Percentiles rank a stretch among this genome's conserved stretches.
phyloP scores from a whole-genome alignment of 2,888 invertebrate species.

The Ellobium chinense region DNA sequence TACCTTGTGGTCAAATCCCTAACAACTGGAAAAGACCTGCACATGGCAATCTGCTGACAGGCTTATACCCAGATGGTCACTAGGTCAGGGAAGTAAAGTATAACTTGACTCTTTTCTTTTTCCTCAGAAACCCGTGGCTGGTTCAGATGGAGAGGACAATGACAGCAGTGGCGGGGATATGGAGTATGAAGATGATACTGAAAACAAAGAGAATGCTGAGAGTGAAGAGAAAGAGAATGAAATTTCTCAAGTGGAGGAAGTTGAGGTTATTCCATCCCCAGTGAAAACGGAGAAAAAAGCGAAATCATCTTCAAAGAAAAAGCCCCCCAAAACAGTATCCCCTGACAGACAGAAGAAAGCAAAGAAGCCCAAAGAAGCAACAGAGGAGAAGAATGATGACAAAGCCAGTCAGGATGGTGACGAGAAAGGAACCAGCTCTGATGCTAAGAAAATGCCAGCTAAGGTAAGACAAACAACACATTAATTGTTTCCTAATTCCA shows the following conservation, averaged over 20 bases:
- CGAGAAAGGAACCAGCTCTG: conserved; percentile 11
- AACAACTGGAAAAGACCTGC: no score
- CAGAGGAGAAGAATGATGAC: background rate
- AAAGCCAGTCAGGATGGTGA: conserved; percentile 6
- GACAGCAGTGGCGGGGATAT: conserved; percentile 31
- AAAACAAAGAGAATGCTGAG: conserved; percentile 21
- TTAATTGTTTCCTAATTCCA: no score
- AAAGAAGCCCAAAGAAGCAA: conserved; percentile 14
- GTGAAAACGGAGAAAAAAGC: conserved; percentile 26
- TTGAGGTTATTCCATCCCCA: background rate
- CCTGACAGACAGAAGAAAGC: conserved; percentile 34
- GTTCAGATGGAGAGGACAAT: conserved; percentile 35
- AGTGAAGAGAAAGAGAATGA: conserved; percentile 7
- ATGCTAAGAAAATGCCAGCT: conserved; percentile 16
- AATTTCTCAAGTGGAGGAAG: background rate
- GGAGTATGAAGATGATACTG: conserved; percentile 35
- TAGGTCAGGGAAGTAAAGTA: no score
- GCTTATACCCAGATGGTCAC: no score
- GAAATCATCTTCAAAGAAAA: conserved; percentile 13
- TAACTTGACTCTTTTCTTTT: background rate
- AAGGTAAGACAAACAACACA: no score
- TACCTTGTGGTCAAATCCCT: no score
- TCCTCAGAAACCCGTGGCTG: background rate
- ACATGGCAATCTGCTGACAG: no score
- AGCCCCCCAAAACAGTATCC: background rate